phyloP scores from a whole-genome alignment of 1,140 invertebrate genomes.

The Drosophila bipectinata region DNA sequence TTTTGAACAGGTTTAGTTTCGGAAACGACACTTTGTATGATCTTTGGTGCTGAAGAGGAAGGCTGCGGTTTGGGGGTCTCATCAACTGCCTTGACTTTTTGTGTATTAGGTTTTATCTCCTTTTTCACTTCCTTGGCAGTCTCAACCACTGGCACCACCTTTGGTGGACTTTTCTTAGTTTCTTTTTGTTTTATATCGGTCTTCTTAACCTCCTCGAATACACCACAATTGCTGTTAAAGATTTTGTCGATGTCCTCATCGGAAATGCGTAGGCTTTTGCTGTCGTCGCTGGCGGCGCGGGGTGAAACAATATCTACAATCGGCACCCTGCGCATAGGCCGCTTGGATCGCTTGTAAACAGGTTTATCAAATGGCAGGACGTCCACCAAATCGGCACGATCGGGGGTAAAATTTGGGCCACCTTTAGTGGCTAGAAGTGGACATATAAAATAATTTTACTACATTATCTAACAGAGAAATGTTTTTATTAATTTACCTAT shows the following conservation, averaged over 20 bases:
- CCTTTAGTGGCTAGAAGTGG: slow-evolving; percentile 54
- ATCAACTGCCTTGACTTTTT: not conserved
- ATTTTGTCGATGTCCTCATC: slow-evolving; percentile 82
- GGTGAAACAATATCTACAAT: slow-evolving; percentile 85
- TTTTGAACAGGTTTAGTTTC: not conserved
- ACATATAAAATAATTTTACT: not conserved
- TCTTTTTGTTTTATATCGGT: not conserved
- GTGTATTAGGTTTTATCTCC: not conserved
- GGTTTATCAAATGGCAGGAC: slow-evolving; percentile 87
- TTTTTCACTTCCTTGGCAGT: slow-evolving; percentile 5
- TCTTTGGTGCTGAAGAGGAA: slow-evolving; percentile 4
- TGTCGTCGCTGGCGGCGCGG: slow-evolving; percentile 41
- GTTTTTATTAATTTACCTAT: slow-evolving; percentile 46
- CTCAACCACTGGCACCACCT: slow-evolving; percentile 4
- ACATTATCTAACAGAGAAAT: not conserved
- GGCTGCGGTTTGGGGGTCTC: not conserved
- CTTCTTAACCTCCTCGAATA: slow-evolving; percentile 66
- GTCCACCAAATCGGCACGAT: slow-evolving; percentile 84
- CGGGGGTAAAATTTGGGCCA: slow-evolving; percentile 80
- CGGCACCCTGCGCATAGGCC: slow-evolving; percentile 85
- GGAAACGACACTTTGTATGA: not conserved
- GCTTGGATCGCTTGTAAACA: slow-evolving; percentile 87
- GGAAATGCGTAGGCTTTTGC: slow-evolving; percentile 66
- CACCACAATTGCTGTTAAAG: slow-evolving; percentile 76
- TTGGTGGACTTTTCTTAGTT: not conserved